Evolutionary conservation across 2,888 invertebrate genomes (phyloP).

Genomic region (Thecophora atra): DNA sequence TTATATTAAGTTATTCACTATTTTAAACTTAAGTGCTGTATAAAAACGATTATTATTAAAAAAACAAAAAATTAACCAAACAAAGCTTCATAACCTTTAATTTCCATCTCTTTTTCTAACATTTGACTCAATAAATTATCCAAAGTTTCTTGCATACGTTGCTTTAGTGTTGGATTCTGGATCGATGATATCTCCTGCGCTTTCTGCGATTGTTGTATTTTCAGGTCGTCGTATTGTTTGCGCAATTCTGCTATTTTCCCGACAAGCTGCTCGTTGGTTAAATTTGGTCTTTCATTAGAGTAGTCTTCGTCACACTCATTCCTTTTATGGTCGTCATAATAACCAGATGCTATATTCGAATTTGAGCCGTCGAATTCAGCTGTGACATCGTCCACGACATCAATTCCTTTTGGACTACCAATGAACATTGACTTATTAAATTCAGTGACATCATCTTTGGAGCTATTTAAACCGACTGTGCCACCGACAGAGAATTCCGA

Average conservation of each 20-base stretch:
- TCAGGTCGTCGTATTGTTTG: conserved; percentile 79
- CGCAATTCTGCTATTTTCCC: conserved; percentile 76
- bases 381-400: conserved; percentile 43
- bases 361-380: conserved; percentile 57
- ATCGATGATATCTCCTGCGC: conserved; percentile 85
- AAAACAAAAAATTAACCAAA: conserved; percentile 43
- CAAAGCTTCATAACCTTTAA: conserved; percentile 61
- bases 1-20: not conserved
- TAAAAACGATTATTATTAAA: not conserved
- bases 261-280: conserved; percentile 69
- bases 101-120: conserved; percentile 79
- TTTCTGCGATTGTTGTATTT: conserved; percentile 78
- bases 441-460: conserved; percentile 57
- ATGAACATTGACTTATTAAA: conserved; percentile 63
- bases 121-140: conserved; percentile 83
- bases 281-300: conserved; percentile 58
- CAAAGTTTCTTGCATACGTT: conserved; percentile 83
- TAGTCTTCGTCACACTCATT: conserved; percentile 59
- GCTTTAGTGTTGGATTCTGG: conserved; percentile 83
- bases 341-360: conserved; percentile 59
- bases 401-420: conserved; percentile 46
- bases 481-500: conserved; percentile 75
- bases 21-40: not conserved
- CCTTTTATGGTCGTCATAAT: conserved; percentile 59
- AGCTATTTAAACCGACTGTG: conserved; percentile 43